Conservation (phyloP, 2,797 vertebrate genomes). For the Brotula barbata region DNA sequence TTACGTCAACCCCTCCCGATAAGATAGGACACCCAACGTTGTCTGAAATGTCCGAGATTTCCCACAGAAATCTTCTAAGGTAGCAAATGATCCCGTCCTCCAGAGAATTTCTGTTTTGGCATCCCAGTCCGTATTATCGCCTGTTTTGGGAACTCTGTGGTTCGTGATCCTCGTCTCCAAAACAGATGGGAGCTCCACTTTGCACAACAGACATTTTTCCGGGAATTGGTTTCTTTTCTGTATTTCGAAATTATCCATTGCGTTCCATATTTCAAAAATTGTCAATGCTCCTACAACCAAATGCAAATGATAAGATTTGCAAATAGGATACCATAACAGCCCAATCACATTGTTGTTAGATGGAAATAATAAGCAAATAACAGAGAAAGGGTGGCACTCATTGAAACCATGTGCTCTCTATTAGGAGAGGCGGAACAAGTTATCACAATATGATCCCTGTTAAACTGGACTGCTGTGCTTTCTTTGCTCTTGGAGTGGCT, state of each 20-base stretch:
- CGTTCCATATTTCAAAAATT: background rate
- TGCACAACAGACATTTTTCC: conserved; percentile 6
- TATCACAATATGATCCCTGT: conserved; percentile 41
- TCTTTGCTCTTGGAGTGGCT: conserved; percentile 34
- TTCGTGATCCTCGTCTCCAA: conserved; percentile 39
- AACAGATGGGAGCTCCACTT: conserved; percentile 50
- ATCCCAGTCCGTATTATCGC: conserved; percentile 40
- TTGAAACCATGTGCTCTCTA: conserved; percentile 50
- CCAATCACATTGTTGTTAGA: no score
- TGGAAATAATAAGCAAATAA: no score
- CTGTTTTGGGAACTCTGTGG: conserved; percentile 67
- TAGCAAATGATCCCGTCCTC: conserved; percentile 44
- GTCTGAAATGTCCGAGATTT: conserved; percentile 33
- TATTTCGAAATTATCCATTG: conserved; percentile 7
- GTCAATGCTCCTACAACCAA: conserved; percentile 14
- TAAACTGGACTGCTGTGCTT: conserved; percentile 26
- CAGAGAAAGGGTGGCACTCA: no score
- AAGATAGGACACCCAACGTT: conserved; percentile 45
- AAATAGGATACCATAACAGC: no score
- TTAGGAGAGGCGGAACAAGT: conserved; percentile 36
- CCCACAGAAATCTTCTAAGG: conserved; percentile 39
- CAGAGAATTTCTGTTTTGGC: conserved; percentile 52
- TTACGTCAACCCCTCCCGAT: conserved; percentile 36
- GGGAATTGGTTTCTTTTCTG: conserved; percentile 28
- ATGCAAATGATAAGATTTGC: background rate